Evolutionary conservation across 1,140 invertebrate species (phyloP).

Genomic region (Lucilia cuprina): DNA sequence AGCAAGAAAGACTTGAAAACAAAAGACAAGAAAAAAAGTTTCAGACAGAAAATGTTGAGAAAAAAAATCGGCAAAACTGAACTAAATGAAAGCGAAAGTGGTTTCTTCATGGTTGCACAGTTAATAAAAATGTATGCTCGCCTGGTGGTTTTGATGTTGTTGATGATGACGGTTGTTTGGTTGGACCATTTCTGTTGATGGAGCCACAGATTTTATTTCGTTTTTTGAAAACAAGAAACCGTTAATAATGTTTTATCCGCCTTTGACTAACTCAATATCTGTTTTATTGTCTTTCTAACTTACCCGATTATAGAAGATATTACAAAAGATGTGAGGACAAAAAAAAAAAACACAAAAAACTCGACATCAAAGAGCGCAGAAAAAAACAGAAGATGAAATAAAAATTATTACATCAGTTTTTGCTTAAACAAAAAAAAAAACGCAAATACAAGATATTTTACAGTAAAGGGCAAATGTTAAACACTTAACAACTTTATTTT

Average conservation of each 20-base stretch:
- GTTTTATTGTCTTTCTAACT: not conserved
- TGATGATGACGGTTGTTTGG: not conserved
- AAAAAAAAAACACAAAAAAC: not conserved
- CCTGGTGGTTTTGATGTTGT: not conserved
- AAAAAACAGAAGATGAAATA: not conserved
- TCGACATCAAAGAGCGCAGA: not conserved
- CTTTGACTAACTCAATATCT: not conserved
- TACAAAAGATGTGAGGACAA: not conserved
- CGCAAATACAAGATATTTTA: too few species aligned
- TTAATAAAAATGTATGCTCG: not conserved
- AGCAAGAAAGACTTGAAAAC: not conserved
- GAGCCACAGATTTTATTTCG: not conserved
- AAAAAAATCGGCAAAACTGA: not conserved
- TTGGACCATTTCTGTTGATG: not conserved
- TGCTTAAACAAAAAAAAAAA: not conserved
- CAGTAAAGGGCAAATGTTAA: too few species aligned
- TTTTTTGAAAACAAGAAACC: not conserved
- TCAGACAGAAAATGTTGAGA: not conserved
- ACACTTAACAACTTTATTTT: too few species aligned
- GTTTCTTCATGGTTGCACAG: slow-evolving; percentile 4
- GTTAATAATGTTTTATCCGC: not conserved
- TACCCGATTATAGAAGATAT: not conserved
- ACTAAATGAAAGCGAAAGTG: slow-evolving; percentile 24
- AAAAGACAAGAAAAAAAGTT: not conserved
- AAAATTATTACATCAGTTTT: slow-evolving; percentile 22